Percentiles rank a stretch among this genome's conserved stretches.
Evolutionary conservation across 2,113 vertebrate genomes (phyloP).

Genomic region (Pedionomus torquatus): DNA sequence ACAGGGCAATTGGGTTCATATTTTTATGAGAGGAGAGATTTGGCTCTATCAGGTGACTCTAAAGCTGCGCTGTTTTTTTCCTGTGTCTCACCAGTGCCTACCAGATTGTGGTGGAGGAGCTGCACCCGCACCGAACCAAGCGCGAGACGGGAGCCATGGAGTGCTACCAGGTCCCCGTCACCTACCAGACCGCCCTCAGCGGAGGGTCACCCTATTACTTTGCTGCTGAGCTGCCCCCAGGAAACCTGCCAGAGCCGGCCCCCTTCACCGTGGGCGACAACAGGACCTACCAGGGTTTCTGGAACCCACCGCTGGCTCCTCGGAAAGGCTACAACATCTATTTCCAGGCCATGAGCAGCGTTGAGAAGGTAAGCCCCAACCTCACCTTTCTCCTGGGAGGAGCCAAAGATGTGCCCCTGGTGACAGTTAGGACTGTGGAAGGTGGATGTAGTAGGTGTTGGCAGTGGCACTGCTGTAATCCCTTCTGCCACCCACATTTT

Average conservation of each 20-base stretch:
- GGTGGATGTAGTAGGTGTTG: not conserved
- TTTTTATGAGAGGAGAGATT: not conserved
- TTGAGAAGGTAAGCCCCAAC: conserved; percentile 88
- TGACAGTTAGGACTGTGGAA: not conserved
- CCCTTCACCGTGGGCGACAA: conserved; percentile 98
- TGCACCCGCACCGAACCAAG: conserved; percentile 87
- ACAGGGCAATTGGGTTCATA: not conserved
- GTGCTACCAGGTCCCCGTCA: conserved; percentile 92
- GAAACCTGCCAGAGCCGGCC: conserved; percentile 88
- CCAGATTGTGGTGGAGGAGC: conserved; percentile 95
- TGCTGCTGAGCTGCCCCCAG: conserved; percentile 92
- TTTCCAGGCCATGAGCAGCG: conserved; percentile 98
- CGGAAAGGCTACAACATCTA: conserved; percentile 99
- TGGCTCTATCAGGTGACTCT: not conserved
- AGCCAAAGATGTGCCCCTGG: not conserved
- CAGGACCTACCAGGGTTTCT: conserved; percentile 95
- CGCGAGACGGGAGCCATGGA: conserved; percentile 87
- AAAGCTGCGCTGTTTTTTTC: not conserved
- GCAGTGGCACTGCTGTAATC: not conserved
- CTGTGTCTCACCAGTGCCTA: conserved; percentile 83
- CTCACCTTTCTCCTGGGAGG: not conserved
- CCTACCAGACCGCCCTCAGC: conserved; percentile 86
- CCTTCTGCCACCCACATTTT: not conserved
- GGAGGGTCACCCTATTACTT: conserved; percentile 92
- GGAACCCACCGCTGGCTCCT: conserved; percentile 93